Evolutionary conservation across 1,140 invertebrate genomes (phyloP).

Genomic region (Drosophila elegans): DNA sequence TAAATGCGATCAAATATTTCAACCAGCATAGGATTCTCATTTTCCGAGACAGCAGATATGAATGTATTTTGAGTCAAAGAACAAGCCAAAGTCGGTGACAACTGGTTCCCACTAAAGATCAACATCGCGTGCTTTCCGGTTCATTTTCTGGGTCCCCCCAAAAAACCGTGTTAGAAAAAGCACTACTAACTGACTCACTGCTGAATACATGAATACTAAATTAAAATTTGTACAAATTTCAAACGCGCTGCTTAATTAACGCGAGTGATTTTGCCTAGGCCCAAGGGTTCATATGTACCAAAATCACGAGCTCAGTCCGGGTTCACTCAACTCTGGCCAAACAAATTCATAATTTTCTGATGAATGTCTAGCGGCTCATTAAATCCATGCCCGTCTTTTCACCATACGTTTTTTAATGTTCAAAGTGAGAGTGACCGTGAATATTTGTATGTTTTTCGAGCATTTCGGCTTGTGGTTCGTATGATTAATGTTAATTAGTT

Average conservation of each 20-base stretch:
- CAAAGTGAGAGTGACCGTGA: slow-evolving; percentile 78
- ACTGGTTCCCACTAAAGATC: slow-evolving; percentile 42
- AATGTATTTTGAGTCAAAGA: slow-evolving; percentile 1
- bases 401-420: slow-evolving; percentile 26
- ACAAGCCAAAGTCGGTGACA: slow-evolving; percentile 11
- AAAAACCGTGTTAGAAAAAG: slow-evolving; percentile 52
- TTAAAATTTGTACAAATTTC: slow-evolving; percentile 38
- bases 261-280: slow-evolving; percentile 48
- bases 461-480: slow-evolving; percentile 52
- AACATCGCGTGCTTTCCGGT: slow-evolving; percentile 66
- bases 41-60: slow-evolving; percentile 19
- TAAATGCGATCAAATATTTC: slow-evolving; percentile 39
- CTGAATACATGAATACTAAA: slow-evolving; percentile 59
- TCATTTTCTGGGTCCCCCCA: slow-evolving; percentile 20
- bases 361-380: slow-evolving; percentile 74
- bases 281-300: slow-evolving; percentile 4
- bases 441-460: slow-evolving; percentile 32
- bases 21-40: slow-evolving; percentile 21
- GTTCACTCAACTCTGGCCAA: slow-evolving; percentile 65
- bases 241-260: slow-evolving; percentile 66
- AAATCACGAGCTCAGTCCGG: slow-evolving; percentile 38
- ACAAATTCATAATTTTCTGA: slow-evolving; percentile 56
- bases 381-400: slow-evolving; percentile 59
- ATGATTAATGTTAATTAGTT: slow-evolving; percentile 74
- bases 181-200: slow-evolving; percentile 54